Evolutionary conservation across 35 echinoderm and acorn worm species (phyloP).

Genomic region (Heliocidaris erythrogramma): DNA sequence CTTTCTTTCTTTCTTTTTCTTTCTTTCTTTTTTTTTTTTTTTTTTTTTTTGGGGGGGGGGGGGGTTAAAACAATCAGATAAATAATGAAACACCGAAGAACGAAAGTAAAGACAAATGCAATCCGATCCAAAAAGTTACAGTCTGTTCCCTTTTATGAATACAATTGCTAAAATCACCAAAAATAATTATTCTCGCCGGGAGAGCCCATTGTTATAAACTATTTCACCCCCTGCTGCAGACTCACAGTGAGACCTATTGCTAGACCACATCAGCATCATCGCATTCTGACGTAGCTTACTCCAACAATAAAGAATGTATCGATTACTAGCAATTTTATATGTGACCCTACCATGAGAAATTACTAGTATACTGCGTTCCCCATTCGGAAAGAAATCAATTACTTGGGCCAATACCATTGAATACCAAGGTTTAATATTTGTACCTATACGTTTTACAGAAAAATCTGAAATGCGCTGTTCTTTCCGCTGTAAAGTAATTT

Average conservation of each 20-base stretch:
- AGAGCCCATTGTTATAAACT: background rate
- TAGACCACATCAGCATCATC: background rate
- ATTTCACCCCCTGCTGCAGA: background rate
- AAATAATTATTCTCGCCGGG: background rate
- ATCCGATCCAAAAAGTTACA: background rate
- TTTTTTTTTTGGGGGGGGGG: too few species aligned
- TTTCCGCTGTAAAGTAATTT: too few species aligned
- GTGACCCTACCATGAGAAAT: background rate
- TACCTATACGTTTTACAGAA: too few species aligned
- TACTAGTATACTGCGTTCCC: background rate
- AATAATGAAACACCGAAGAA: too few species aligned
- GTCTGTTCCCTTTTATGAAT: background rate
- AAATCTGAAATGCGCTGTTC: too few species aligned
- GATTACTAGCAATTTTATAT: background rate
- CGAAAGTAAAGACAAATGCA: background rate
- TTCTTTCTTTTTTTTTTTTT: too few species aligned
- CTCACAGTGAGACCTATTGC: background rate
- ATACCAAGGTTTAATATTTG: background rate
- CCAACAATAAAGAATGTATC: background rate
- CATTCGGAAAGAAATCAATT: background rate
- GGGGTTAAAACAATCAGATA: too few species aligned
- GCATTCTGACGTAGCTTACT: background rate
- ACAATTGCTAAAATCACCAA: background rate
- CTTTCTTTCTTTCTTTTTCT: too few species aligned
- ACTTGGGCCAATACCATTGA: background rate